A percentile compares a stretch with the other conserved stretches of the same genome.
Evolutionary conservation across 2,113 vertebrate genomes (phyloP).

Genomic region (Sprattus sprattus): DNA sequence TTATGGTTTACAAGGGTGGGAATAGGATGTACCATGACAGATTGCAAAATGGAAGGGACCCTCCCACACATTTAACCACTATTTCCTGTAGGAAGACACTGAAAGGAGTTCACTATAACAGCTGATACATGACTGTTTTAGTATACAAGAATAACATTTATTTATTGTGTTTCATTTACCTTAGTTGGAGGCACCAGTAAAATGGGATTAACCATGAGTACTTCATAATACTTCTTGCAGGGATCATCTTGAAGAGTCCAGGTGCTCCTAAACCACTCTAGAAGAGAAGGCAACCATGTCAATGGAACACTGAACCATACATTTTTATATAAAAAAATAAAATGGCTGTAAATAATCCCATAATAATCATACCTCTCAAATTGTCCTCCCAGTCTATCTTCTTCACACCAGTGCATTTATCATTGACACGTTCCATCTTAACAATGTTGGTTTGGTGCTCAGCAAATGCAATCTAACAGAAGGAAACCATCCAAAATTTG

Average conservation of each 20-base stretch:
- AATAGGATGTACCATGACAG: neutral
- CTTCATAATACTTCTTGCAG: constrained; percentile 87
- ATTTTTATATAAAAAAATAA: neutral
- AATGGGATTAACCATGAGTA: constrained; percentile 84
- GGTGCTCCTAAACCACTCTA: constrained; percentile 82
- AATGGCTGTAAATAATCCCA: neutral
- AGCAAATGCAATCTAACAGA: constrained; percentile 80
- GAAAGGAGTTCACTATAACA: neutral
- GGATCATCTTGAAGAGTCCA: constrained; percentile 85
- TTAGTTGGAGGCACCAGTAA: constrained; percentile 89
- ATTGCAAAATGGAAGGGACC: neutral
- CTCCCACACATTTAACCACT: neutral
- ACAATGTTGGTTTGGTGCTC: constrained; percentile 82
- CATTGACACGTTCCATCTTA: constrained; percentile 72
- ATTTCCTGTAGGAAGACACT: neutral
- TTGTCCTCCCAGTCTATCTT: constrained; percentile 81
- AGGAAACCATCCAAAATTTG: neutral
- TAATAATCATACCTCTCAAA: constrained; percentile 73
- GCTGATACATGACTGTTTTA: no score
- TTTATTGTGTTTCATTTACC: constrained; percentile 62
- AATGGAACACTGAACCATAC: neutral
- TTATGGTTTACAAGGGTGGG: neutral
- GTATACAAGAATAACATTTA: no score
- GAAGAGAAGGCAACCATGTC: neutral
- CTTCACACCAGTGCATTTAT: constrained; percentile 70